These are phyloP conservation scores for Drosophila willistoni DNA, from an alignment of 1,140 invertebrate genomes.

Conservation along the genomic window DNA sequence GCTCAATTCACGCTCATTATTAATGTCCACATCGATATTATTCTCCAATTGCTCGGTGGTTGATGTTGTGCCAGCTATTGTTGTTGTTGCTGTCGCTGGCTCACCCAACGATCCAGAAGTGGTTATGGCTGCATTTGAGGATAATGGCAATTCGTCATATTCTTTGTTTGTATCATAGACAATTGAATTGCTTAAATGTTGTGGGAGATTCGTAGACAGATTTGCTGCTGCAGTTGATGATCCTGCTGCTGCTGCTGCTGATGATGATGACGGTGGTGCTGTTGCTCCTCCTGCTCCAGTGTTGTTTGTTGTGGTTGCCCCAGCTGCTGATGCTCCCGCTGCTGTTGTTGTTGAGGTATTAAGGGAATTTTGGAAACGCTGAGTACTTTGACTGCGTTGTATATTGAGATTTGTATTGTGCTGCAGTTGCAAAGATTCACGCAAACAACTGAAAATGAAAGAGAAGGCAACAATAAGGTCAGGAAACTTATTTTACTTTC, in stretches of 20 bases:
- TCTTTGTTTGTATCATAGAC: conserved; percentile 78
- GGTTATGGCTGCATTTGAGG: conserved; percentile 41
- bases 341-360: conserved; percentile 57
- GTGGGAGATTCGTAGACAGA: conserved; percentile 34
- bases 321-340: conserved; percentile 3
- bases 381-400: conserved; percentile 82
- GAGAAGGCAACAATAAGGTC: neutral
- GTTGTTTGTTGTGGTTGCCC: conserved; percentile 34
- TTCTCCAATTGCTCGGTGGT: conserved; percentile 62
- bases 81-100: neutral
- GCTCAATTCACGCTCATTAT: conserved; percentile 40
- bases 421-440: conserved; percentile 81
- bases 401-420: conserved; percentile 83
- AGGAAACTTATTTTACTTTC: no score
- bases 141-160: conserved; percentile 60
- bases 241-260: neutral
- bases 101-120: conserved; percentile 35
- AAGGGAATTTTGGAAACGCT: conserved; percentile 76
- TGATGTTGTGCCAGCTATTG: conserved; percentile 11
- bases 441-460: conserved; percentile 63
- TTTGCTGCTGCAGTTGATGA: conserved; percentile 31
- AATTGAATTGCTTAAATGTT: conserved; percentile 46
- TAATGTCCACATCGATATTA: conserved; percentile 42
- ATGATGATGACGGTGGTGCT: neutral
- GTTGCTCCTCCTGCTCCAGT: neutral